These are phyloP conservation scores for Eristalis tenax DNA, from an alignment of 2,888 invertebrate genomes.

Conservation along the genomic window DNA sequence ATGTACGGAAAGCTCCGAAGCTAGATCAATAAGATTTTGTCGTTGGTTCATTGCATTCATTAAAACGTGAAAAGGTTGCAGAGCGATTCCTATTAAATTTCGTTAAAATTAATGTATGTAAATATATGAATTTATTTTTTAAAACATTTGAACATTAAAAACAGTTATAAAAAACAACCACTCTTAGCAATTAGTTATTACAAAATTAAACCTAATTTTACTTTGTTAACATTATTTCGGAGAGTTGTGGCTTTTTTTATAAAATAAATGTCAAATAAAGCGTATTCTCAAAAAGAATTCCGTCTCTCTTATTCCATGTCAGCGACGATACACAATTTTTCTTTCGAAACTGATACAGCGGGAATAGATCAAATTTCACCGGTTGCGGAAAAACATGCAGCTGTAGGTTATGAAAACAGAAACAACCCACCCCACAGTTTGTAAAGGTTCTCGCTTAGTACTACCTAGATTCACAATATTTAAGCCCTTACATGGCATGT, in stretches of 20 bases:
- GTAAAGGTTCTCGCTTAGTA: slow-evolving; percentile 23
- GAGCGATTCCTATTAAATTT: slow-evolving; percentile 52
- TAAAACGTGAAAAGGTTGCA: slow-evolving; percentile 36
- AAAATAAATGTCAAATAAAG: slow-evolving; percentile 43
- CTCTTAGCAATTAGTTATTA: slow-evolving; percentile 13
- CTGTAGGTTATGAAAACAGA: not conserved
- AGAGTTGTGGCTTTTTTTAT: slow-evolving; percentile 21
- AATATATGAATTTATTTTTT: slow-evolving; percentile 54
- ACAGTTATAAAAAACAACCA: slow-evolving; percentile 22
- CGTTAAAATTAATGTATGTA: slow-evolving; percentile 52
- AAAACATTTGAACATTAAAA: slow-evolving; percentile 13
- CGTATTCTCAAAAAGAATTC: slow-evolving; percentile 4
- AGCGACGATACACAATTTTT: not conserved
- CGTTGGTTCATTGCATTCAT: slow-evolving; percentile 13
- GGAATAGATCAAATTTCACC: not conserved
- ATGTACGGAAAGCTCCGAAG: slow-evolving; percentile 65
- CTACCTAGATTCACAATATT: not conserved
- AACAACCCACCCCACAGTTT: not conserved
- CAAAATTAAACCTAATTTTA: slow-evolving; percentile 20
- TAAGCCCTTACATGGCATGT: slow-evolving; percentile 62
- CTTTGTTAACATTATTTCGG: slow-evolving; percentile 31
- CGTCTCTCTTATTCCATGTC: not conserved
- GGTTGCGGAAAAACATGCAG: not conserved
- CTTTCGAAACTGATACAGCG: not conserved
- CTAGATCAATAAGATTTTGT: slow-evolving; percentile 48